Evolutionary conservation across 2,888 invertebrate species (phyloP).

Genomic region (Lithophane leautieri): DNA sequence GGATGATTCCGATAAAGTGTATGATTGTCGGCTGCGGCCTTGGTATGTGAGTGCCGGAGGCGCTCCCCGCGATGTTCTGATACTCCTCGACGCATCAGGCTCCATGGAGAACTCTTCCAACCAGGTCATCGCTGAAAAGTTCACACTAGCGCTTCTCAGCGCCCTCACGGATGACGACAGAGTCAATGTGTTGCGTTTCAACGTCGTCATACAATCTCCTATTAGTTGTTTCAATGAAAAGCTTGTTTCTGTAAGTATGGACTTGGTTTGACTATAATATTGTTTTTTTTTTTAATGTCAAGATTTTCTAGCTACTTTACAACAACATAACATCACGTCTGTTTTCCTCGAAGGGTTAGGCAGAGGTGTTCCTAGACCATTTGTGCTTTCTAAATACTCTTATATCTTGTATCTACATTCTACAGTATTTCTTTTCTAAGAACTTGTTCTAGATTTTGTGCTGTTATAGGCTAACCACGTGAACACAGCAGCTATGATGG

Average conservation of each 20-base stretch:
- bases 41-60: constrained; percentile 87
- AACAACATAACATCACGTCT: background rate
- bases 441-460: background rate
- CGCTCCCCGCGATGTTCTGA: constrained; percentile 84
- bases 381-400: background rate
- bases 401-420: background rate
- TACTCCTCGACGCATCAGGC: constrained; percentile 85
- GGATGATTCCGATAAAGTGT: constrained; percentile 76
- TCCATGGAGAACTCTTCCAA: constrained; percentile 86
- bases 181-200: constrained; percentile 85
- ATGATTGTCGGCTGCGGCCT: constrained; percentile 85
- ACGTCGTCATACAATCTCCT: constrained; percentile 79
- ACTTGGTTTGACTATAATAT: background rate
- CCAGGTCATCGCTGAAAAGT: constrained; percentile 77
- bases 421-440: background rate
- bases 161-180: constrained; percentile 87
- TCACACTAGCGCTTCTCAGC: constrained; percentile 83
- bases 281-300: background rate
- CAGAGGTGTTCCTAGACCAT: background rate
- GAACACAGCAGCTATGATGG: constrained; percentile 86
- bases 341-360: background rate
- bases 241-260: constrained; percentile 81
- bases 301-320: background rate
- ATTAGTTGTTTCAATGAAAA: constrained; percentile 84
- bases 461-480: constrained; percentile 84